Evolutionary conservation across 2,888 invertebrate species (phyloP).

Genomic region (Caenorhabditis sinica): DNA sequence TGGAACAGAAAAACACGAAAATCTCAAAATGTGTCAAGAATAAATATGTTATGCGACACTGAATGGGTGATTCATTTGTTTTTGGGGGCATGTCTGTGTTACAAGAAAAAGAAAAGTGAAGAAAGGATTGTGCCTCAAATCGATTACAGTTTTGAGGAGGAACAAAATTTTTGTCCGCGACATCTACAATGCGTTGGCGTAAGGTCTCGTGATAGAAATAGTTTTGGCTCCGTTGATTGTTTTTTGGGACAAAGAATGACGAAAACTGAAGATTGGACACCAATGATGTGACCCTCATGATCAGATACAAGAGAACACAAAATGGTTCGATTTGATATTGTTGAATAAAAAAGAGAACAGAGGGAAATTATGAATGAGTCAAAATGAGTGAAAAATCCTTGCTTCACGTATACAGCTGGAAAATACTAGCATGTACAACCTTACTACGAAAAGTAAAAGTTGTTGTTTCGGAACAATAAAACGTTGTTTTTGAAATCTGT

Average conservation of each 20-base stretch:
- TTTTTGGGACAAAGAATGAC: not conserved
- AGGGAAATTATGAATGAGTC: not conserved
- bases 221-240: conserved; percentile 16
- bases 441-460: not conserved
- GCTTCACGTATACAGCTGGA: too few relatives aligned
- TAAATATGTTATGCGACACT: not conserved
- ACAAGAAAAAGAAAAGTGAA: not conserved
- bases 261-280: not conserved
- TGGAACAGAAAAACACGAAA: not conserved
- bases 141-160: not conserved
- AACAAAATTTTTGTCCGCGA: not conserved
- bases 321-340: too few relatives aligned
- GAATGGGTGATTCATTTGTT: not conserved
- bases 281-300: not conserved
- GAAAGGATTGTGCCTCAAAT: not conserved
- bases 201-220: conserved; percentile 23
- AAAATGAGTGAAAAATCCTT: too few relatives aligned
- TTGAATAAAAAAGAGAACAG: not conserved
- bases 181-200: conserved; percentile 29
- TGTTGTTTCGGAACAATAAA: conserved; percentile 1
- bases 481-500: not conserved
- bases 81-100: not conserved
- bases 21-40: not conserved
- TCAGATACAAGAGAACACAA: too few relatives aligned
- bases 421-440: not conserved